Evolutionary conservation across 2,113 vertebrate genomes (phyloP).

Genomic region (Micronisus gabar): DNA sequence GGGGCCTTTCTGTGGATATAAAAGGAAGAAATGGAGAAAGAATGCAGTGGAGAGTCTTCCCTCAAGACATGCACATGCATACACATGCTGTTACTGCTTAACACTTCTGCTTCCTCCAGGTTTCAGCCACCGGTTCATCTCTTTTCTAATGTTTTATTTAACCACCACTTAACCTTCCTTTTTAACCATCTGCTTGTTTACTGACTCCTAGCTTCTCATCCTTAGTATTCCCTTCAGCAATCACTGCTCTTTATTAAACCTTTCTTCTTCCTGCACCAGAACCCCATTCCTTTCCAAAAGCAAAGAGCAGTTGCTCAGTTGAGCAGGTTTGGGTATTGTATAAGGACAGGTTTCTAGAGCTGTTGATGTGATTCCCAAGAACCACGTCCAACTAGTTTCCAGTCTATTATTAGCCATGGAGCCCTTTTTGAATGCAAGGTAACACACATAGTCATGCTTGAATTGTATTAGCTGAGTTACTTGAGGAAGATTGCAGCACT

Average conservation of each 20-base stretch:
- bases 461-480: not conserved
- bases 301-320: not conserved
- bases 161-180: not conserved
- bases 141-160: not conserved
- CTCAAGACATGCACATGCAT: not conserved
- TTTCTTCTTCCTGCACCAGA: not conserved
- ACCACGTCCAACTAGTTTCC: not conserved
- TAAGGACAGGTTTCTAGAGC: not conserved
- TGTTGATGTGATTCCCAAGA: not conserved
- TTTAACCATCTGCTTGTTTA: not conserved
- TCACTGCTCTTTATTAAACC: not conserved
- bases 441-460: fast-evolving
- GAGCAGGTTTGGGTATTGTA: not conserved
- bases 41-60: not conserved
- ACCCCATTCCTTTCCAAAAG: not conserved
- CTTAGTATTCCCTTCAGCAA: not conserved
- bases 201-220: not conserved
- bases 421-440: not conserved
- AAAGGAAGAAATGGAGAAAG: not conserved
- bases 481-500: not conserved
- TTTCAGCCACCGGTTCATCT: not conserved
- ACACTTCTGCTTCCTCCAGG: not conserved
- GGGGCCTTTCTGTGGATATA: not conserved
- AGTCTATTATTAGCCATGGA: not conserved
- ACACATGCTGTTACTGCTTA: not conserved